Evolutionary conservation across 2,113 vertebrate species (phyloP).

Genomic region (Lathamus discolor): DNA sequence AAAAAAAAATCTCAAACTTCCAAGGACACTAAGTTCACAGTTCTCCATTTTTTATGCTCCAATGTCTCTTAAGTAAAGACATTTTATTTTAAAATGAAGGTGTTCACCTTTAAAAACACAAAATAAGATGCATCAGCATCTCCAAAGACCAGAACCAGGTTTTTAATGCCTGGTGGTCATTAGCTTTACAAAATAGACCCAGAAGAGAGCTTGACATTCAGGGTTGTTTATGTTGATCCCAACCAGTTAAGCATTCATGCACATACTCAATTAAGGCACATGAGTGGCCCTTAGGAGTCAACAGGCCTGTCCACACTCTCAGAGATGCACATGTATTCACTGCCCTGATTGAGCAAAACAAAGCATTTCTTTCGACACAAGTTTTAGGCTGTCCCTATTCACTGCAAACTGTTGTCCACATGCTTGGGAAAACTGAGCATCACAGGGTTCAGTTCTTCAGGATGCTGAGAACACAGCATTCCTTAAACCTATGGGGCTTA

Average conservation of each 20-base stretch:
- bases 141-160: neutral
- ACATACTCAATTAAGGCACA: neutral
- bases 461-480: neutral
- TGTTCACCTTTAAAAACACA: neutral
- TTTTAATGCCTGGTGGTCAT: neutral
- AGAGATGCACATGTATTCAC: neutral
- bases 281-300: conserved; percentile 4
- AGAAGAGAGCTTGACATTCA: neutral
- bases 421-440: neutral
- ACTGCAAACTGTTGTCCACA: neutral
- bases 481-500: neutral
- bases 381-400: neutral
- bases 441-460: neutral
- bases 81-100: neutral
- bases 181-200: neutral
- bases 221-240: neutral
- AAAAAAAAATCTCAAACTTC: neutral
- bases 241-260: neutral
- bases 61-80: neutral
- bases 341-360: neutral
- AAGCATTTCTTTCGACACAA: neutral
- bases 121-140: neutral
- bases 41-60: neutral
- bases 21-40: neutral
- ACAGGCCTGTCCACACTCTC: neutral